Base-by-base conservation (phyloP, 2,888 invertebrate genomes). In the Pristionchus entomophagus region DNA sequence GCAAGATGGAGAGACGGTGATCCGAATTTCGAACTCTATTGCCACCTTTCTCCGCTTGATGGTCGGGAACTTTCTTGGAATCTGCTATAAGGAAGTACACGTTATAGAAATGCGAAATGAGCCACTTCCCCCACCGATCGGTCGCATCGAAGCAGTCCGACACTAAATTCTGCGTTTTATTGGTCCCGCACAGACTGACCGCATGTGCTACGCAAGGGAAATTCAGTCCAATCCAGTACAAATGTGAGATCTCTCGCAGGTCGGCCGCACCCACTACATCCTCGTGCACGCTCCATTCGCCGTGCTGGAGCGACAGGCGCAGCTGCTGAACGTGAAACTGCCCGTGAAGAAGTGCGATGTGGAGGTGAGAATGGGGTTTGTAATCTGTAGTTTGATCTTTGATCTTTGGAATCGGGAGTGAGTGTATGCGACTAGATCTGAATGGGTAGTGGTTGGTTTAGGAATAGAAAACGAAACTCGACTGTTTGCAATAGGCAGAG, bases 301-400 rank as follows among this genome's bases (percentile, higher is more conserved):
- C 65, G 88, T 93, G 22, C 87, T 93, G 53, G 88, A 89, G 69
- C 88, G 89, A 59, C 92, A 92, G 86, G 93, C 93, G 35, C 92
- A 93, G 86, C 59, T 93, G 19, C 69, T 93, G 86, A 87, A 88
- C 32, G 89, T 93, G 10, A 62, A 94, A 88, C 94, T 94, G 94
- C 94, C 94, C 2, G 90, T 94, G 22, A 92, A 93, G 86, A 94
- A 94, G 89, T 89, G 92, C 90, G 92, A 92, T 86, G 87, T 92
- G 5, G 87, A 88, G 53, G 83, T 86, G 38, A 29, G 83, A n/a
- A n/a, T 19, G 53, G 12, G 59, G 38, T 0, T 65, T 26, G 49
- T 29, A 17, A 17, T 45, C 26, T n/a, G 38, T 41, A 73, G 41
- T 41, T 22, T 38, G 29, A 26, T 29, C 4, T 38, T 69, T 38